These are phyloP conservation scores for Tupaia chinensis DNA, from an alignment of 2,113 vertebrate genomes.

Conservation along the genomic window DNA sequence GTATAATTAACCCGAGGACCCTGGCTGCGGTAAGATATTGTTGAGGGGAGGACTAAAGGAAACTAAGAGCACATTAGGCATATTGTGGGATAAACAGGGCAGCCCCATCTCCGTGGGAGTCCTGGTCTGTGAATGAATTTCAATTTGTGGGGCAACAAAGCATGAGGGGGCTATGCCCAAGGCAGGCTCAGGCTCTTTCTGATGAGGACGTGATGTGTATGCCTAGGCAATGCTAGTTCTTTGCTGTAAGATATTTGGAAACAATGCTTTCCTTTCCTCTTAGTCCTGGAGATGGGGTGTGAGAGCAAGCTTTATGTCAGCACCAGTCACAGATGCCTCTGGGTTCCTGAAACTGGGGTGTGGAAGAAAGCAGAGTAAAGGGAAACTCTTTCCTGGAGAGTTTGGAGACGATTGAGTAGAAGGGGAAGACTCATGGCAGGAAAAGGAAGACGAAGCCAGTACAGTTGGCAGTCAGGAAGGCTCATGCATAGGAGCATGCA, in stretches of 20 bases:
- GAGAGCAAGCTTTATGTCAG: background rate
- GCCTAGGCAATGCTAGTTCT: background rate
- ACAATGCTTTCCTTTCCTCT: background rate
- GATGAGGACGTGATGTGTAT: background rate
- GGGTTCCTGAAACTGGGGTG: background rate
- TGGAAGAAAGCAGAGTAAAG: background rate
- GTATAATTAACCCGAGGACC: slow-evolving; percentile 71
- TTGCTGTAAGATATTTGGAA: slow-evolving; percentile 28
- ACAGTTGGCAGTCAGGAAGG: background rate
- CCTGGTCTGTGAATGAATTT: slow-evolving; percentile 55
- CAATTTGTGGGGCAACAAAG: slow-evolving; percentile 40
- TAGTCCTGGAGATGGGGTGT: background rate
- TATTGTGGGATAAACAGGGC: slow-evolving; percentile 12
- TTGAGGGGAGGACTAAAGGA: slow-evolving; percentile 36
- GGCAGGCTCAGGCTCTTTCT: background rate
- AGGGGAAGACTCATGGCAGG: background rate
- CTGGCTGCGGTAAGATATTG: slow-evolving; percentile 49
- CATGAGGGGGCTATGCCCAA: background rate
- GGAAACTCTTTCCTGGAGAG: background rate
- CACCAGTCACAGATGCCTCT: background rate
- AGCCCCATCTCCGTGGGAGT: background rate
- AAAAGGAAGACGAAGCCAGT: background rate
- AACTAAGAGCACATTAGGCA: slow-evolving; percentile 42
- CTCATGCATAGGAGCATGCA: background rate
- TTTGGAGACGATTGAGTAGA: background rate